Percentiles rank a stretch among this genome's conserved stretches.
Conservation (phyloP, 2,113 vertebrate genomes). For the Hipposideros armiger region DNA sequence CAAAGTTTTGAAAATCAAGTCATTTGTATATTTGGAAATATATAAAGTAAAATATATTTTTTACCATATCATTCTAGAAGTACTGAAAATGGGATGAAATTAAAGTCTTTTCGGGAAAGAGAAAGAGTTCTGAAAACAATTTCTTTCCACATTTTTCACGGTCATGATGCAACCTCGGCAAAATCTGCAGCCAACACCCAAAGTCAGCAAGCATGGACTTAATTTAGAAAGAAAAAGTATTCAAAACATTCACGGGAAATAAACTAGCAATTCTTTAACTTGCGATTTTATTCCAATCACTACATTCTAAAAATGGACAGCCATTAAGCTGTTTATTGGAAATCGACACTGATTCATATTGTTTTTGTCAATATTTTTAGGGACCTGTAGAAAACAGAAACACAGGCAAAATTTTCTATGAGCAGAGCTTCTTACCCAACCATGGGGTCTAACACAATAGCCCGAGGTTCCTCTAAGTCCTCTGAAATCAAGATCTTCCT, state of each 20-base stretch:
- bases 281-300: conserved; percentile 50
- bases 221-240: conserved; percentile 58
- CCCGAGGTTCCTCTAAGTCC: conserved; percentile 96
- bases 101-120: background rate
- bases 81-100: conserved; percentile 51
- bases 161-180: conserved; percentile 53
- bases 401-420: background rate
- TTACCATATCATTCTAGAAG: background rate
- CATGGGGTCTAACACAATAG: conserved; percentile 96
- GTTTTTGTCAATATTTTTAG: conserved; percentile 1
- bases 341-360: background rate
- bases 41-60: conserved; percentile 34
- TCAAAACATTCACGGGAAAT: conserved; percentile 53
- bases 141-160: conserved; percentile 62
- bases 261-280: conserved; percentile 40
- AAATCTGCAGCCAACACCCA: conserved; percentile 64
- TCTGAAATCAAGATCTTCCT: conserved; percentile 98
- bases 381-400: conserved; percentile 9
- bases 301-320: conserved; percentile 36
- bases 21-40: conserved; percentile 9
- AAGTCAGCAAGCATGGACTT: conserved; percentile 50
- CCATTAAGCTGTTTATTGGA: background rate
- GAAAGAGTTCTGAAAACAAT: conserved; percentile 59
- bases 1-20: conserved; percentile 30
- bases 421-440: conserved; percentile 90